Base-by-base conservation (phyloP, 2,888 invertebrate genomes). In the Cynaeus angustus region DNA sequence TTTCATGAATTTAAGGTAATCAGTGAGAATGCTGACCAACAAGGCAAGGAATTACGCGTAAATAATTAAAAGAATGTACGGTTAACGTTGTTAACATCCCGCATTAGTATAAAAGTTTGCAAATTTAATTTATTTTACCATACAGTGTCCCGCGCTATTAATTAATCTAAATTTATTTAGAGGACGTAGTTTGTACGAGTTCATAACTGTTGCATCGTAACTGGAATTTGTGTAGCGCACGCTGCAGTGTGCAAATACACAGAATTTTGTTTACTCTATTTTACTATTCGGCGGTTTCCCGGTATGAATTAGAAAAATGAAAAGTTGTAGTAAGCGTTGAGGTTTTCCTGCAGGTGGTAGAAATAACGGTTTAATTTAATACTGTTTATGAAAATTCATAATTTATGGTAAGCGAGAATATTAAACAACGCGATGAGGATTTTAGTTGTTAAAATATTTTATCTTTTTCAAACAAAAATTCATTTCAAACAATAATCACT, bases 81-180 rank as follows among this genome's bases (percentile, higher is more conserved):
- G 4, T 50, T 48, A 28, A 50, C 50, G 28, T 50, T 28, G 50
- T 10, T 46, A 14, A 46, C 50, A 50, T 50, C 50, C 50, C 28
- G 50, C 7, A 30, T 28, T 26, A n/a, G 21, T 21, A 50, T 50
- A 50, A 21, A 50, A 26, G 28, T 50, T 26, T 50, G 50, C 9
- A 50, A 50, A 28, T 50, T 50, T 50, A n/a, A 26, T 50, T 50
- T 50, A 50, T 50, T 46, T 50, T 50, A 50, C 28, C 13, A 26
- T 28, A 16, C 46, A 8, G 16, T 16, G 21, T 1, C 3, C 16
- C 13, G 46, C 8, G 41, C 12, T 46, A 10, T 46, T 21, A 46
- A 46, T 46, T 46, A 3, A 46, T 46, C 16, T 46, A 4, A 46
- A 46, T 5, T 14, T 21, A 16, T 14, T 16, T 16, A 46, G 26